phyloP scores from a whole-genome alignment of 2,113 vertebrate genomes.

The Centropristis striata region DNA sequence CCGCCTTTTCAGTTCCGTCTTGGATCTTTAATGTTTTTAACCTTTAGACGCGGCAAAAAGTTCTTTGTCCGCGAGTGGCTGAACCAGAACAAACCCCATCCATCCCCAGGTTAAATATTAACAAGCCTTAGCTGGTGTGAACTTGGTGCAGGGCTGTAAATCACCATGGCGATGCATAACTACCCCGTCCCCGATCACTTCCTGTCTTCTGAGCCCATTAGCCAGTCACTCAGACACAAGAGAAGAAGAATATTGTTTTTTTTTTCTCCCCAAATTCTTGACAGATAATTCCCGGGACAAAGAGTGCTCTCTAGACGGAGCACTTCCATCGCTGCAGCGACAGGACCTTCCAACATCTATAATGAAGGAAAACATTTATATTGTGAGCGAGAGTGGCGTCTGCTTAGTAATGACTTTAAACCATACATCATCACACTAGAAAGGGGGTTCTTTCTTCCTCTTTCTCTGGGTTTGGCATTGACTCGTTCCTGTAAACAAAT shows the following conservation, averaged over 20 bases:
- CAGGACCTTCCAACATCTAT: constrained; percentile 41
- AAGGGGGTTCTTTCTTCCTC: not conserved
- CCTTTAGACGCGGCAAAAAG: too few species aligned
- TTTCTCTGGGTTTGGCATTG: constrained; percentile 31
- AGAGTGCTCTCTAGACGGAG: not conserved
- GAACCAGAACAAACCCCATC: too few species aligned
- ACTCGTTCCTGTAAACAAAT: constrained; percentile 45
- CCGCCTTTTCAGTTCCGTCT: too few species aligned
- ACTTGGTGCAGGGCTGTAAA: constrained; percentile 30
- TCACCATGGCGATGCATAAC: not conserved
- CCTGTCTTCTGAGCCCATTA: constrained; percentile 52
- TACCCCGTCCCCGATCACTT: constrained; percentile 19
- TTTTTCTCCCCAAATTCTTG: not conserved
- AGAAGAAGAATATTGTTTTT: constrained; percentile 7
- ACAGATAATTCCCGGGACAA: constrained; percentile 20
- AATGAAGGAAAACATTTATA: constrained; percentile 33
- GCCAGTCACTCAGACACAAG: constrained; percentile 31
- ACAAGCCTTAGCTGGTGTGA: not conserved
- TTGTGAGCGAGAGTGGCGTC: constrained; percentile 1
- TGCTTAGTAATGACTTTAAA: constrained; percentile 37
- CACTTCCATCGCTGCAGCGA: constrained; percentile 27
- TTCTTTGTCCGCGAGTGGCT: too few species aligned
- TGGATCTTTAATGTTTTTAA: too few species aligned
- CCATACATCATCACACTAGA: constrained; percentile 40
- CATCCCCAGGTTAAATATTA: too few species aligned